Percentiles rank a stretch among this genome's conserved stretches.
Conservation (phyloP, 2,113 vertebrate species). For the Sterna hirundo region DNA sequence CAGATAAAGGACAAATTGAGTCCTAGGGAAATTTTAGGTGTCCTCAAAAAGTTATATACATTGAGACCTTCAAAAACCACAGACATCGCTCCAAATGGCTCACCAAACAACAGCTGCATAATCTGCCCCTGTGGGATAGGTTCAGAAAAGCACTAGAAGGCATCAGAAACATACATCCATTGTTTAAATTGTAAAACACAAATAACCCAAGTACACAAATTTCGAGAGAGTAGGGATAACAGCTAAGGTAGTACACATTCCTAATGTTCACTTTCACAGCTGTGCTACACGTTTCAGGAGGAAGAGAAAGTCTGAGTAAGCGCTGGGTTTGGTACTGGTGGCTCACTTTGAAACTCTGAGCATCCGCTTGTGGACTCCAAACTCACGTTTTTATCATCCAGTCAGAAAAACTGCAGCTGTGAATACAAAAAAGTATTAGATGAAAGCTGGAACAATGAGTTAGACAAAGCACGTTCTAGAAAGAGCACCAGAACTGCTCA, state of each 20-base stretch:
- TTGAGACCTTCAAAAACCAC: conserved; percentile 87
- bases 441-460: neutral
- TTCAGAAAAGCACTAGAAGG: conserved; percentile 83
- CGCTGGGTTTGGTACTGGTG: conserved; percentile 78
- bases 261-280: conserved; percentile 95
- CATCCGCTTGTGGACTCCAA: conserved; percentile 81
- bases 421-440: conserved; percentile 56
- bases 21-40: conserved; percentile 72
- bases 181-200: conserved; percentile 86
- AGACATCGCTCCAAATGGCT: conserved; percentile 82
- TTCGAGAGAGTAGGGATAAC: conserved; percentile 85
- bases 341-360: conserved; percentile 80
- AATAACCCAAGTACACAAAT: conserved; percentile 85
- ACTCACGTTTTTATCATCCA: conserved; percentile 71
- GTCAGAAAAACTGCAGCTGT: conserved; percentile 82
- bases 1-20: conserved; percentile 85
- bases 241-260: conserved; percentile 89
- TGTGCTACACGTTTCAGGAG: conserved; percentile 93
- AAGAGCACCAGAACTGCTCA: neutral
- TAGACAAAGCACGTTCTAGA: neutral
- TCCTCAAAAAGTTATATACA: conserved; percentile 88
- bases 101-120: conserved; percentile 79
- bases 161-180: conserved; percentile 86
- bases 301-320: conserved; percentile 81
- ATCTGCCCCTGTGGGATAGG: conserved; percentile 69